Conservation (phyloP, 2,888 invertebrate genomes). For the Microplitis manilae region DNA sequence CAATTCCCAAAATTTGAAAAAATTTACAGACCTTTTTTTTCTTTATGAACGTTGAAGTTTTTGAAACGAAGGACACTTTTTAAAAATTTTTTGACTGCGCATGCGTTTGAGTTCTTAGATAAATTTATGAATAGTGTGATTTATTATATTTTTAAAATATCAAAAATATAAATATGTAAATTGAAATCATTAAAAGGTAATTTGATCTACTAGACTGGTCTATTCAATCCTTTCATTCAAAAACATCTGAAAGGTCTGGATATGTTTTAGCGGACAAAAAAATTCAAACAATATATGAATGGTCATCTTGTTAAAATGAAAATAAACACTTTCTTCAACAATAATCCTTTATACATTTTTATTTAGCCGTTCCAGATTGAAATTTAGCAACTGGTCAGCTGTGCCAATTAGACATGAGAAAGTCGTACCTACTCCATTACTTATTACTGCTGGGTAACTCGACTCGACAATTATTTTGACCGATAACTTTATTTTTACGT, state of each 20-base stretch:
- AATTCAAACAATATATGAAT: constrained; percentile 43
- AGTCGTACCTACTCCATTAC: constrained; percentile 47
- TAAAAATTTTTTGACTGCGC: too few relatives aligned
- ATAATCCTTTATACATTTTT: not conserved
- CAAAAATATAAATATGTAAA: not conserved
- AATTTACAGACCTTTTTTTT: too few relatives aligned
- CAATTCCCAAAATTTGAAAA: too few relatives aligned
- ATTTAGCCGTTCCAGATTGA: constrained; percentile 54
- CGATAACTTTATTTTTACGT: not conserved
- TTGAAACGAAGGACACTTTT: too few relatives aligned
- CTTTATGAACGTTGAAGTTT: too few relatives aligned
- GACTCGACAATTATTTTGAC: too few relatives aligned
- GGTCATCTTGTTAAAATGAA: constrained; percentile 68
- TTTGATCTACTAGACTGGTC: not conserved
- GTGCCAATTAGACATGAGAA: constrained; percentile 61
- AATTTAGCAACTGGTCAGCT: constrained; percentile 59
- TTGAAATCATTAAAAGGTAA: not conserved
- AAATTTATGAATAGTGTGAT: not conserved
- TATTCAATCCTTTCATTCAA: not conserved
- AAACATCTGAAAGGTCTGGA: not conserved
- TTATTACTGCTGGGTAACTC: not conserved
- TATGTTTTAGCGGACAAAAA: constrained; percentile 38
- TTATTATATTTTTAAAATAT: not conserved
- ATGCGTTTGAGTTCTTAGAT: too few relatives aligned
- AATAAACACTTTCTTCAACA: constrained; percentile 62